Evolutionary conservation across 2,113 vertebrate species (phyloP), one percentile per base, ranked within the genome.

Genomic region (Lampris incognitus): DNA sequence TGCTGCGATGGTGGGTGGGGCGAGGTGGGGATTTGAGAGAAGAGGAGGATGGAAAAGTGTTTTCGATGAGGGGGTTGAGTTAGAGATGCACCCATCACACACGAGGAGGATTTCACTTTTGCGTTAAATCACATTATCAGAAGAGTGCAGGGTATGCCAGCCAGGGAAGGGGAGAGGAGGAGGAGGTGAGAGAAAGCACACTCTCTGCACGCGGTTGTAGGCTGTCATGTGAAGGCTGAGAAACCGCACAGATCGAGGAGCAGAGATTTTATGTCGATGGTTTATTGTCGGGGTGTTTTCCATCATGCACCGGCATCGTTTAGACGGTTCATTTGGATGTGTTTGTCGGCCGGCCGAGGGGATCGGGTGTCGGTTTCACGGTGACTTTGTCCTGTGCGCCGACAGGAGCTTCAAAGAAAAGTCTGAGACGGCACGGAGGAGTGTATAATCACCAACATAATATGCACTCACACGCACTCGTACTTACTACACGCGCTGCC

Each of bases 331-430:
- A 66, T 82, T 75, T 74, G 61, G 66, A 63, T 51, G 82, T 40
- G 66, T 56, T 81, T 54, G 44, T 41, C 69, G 61, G 75, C 39
- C 5, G 60, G 70, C 69, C 87, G 76, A 66, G 56, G 42, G 71
- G 58, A 83, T 83, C 63, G 69, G 69, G 66, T 79, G 83, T 91
- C 85, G 78, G 90, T 92, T 89, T 89, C 87, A 90, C 44, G 83
- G 61, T 82, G 83, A 87, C 87, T 90, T 91, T 92, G 87, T 87
- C 81, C 78, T 63, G 76, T 76, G 76, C 70, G 52, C 79, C 74
- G 78, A 84, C 81, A 65, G 81, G 86, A 90, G 86, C 91, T 89
- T 91, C 88, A 92, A 90, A 92, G 88, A 87, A 85, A 85, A 9
- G 79, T 76, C 81, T 78, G 11, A 8, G 88, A 85, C 87, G 80